Evolutionary conservation across 2,888 invertebrate genomes (phyloP), one percentile per base, ranked within the genome.

Genomic region (Ethmia dodecea): DNA sequence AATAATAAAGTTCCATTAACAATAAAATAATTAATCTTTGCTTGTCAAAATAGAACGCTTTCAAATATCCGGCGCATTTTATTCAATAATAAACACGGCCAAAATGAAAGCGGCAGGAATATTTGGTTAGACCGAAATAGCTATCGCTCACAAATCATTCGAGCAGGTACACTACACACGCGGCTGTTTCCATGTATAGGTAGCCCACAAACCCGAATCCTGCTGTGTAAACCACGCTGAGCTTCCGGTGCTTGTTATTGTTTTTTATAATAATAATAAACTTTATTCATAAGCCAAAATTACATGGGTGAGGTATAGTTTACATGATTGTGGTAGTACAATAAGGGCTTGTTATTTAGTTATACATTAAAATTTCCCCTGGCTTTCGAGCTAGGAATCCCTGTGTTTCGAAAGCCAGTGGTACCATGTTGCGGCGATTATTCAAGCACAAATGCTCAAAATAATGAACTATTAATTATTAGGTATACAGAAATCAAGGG

Each of bases 91-190:
- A 55, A 62, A 67, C 61, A 55, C 58, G 55, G 59, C 47, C 56
- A 66, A 81, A 83, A 73, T 61, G 73, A 80, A 83, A 80, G 72
- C 70, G 66, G 52, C 61, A 50, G 61, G 64, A 64, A 69, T 76
- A 76, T 78, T 80, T 74, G 55, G 63, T 66, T 72, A 35, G 35
- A 69, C 70, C 55, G 54, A 75, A 84, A 86, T 81, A 81, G 78
- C 75, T 80, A 76, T 78, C 76, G 52, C 55, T 60, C 64, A 73
- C 71, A 70, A 73, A 77, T 78, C 75, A 72, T 66, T 67, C 47
- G 43, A 49, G 59, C 73, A 76, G 71, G 74, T 74, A 68, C 55
- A 59, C 58, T 74, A 68, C 55, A 59, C 58, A 56, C 52, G 40
- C 46, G 42, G 45, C 40, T 41, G 42, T 50, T 47, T 44, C 45